phyloP scores from a whole-genome alignment of 1,140 invertebrate species.

The Brachionus plicatilis region DNA sequence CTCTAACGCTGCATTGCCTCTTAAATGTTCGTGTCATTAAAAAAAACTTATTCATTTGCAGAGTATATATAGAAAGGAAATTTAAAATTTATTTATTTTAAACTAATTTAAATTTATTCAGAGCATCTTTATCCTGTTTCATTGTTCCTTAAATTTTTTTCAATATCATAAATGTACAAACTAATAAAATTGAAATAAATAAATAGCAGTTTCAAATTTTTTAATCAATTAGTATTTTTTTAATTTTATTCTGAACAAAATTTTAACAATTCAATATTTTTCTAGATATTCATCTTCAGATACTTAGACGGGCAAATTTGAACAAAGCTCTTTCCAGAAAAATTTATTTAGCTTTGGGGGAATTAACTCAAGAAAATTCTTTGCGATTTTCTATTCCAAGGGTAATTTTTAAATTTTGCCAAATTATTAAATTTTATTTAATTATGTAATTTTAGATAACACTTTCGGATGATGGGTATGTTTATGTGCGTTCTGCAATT shows the following conservation, averaged over 20 bases:
- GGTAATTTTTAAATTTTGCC: neutral
- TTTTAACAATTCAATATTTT: neutral
- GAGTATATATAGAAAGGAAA: too few relatives aligned
- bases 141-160: too few relatives aligned
- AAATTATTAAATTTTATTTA: neutral
- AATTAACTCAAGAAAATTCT: neutral
- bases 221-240: too few relatives aligned
- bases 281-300: neutral
- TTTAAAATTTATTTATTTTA: too few relatives aligned
- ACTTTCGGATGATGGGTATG: neutral
- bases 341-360: neutral
- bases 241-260: neutral
- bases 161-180: too few relatives aligned
- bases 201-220: too few relatives aligned
- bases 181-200: too few relatives aligned
- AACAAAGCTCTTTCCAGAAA: neutral
- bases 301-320: neutral
- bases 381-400: neutral
- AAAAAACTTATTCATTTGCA: too few relatives aligned
- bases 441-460: neutral
- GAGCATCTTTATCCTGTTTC: too few relatives aligned
- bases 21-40: too few relatives aligned
- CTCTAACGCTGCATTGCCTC: too few relatives aligned
- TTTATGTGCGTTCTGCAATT: conserved; percentile 9
- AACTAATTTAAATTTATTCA: too few relatives aligned